These are phyloP conservation scores for Melanophora roralis DNA, from an alignment of 2,888 invertebrate species.

Conservation along the genomic window DNA sequence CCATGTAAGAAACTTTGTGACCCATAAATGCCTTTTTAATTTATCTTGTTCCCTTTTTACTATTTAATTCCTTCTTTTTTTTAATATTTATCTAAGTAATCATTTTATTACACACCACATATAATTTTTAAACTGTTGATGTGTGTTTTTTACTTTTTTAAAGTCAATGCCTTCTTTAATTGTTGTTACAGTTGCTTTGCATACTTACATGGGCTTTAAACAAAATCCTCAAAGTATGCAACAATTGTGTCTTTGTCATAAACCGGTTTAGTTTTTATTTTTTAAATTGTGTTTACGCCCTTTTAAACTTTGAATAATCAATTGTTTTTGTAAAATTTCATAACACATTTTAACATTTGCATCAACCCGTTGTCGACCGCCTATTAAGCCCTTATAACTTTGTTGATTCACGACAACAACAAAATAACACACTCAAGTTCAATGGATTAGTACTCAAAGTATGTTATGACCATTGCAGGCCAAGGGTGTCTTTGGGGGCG, in stretches of 20 bases:
- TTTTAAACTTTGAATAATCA: constrained; percentile 60
- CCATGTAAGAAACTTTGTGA: too few species aligned
- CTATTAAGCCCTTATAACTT: too few species aligned
- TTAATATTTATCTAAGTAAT: too few species aligned
- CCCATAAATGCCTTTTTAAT: too few species aligned
- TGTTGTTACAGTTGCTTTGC: background rate
- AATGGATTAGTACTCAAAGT: constrained; percentile 44
- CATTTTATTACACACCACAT: too few species aligned
- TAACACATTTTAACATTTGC: constrained; percentile 14
- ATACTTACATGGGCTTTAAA: constrained; percentile 28
- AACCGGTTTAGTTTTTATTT: background rate
- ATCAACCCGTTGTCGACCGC: background rate
- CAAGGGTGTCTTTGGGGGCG: too few species aligned
- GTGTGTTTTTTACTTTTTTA: background rate
- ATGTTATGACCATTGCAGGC: too few species aligned
- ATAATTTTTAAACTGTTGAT: background rate
- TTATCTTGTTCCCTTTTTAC: too few species aligned
- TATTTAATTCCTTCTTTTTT: too few species aligned
- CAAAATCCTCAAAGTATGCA: constrained; percentile 48
- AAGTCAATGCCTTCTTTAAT: background rate
- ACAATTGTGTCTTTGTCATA: constrained; percentile 48
- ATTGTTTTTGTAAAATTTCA: constrained; percentile 45
- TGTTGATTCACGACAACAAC: background rate
- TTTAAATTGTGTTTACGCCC: constrained; percentile 38
- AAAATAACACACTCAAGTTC: constrained; percentile 36